These are phyloP conservation scores for Campylomormyrus numenius DNA, from an alignment of 2,113 vertebrate genomes.

Conservation along the genomic window DNA sequence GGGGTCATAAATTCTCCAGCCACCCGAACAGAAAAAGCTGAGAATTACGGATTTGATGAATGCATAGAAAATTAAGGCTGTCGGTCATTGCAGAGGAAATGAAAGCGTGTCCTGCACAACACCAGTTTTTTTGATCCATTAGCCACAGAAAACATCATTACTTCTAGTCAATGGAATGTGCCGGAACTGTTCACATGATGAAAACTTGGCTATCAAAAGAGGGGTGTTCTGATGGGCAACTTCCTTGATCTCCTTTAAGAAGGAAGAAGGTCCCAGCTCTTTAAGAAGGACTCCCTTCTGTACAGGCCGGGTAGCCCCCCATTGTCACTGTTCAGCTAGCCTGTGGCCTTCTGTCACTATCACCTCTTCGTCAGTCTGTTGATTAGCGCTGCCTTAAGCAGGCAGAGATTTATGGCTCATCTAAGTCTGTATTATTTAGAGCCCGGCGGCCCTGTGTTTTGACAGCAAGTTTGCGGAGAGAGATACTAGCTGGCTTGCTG, in stretches of 20 bases:
- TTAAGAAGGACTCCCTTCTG: background rate
- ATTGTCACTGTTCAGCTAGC: background rate
- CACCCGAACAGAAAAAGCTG: background rate
- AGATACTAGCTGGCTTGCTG: conserved; percentile 8
- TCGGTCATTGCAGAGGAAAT: background rate
- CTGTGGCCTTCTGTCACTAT: background rate
- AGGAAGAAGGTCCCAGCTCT: background rate
- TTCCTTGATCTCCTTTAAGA: background rate
- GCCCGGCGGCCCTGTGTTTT: background rate
- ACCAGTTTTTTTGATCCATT: background rate
- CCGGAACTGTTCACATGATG: background rate
- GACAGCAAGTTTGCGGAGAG: background rate
- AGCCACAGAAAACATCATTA: background rate
- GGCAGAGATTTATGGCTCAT: conserved; percentile 5
- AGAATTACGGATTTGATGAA: background rate
- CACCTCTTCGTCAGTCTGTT: background rate
- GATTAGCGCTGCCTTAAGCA: background rate
- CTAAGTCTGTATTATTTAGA: background rate
- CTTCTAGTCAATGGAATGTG: background rate
- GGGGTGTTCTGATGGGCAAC: background rate
- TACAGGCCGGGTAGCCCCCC: background rate
- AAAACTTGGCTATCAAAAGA: background rate
- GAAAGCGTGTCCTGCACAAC: background rate
- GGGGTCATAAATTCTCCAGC: background rate
- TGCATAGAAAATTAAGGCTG: background rate